Conservation (phyloP, 2,113 vertebrate species). For the Indicator indicator region DNA sequence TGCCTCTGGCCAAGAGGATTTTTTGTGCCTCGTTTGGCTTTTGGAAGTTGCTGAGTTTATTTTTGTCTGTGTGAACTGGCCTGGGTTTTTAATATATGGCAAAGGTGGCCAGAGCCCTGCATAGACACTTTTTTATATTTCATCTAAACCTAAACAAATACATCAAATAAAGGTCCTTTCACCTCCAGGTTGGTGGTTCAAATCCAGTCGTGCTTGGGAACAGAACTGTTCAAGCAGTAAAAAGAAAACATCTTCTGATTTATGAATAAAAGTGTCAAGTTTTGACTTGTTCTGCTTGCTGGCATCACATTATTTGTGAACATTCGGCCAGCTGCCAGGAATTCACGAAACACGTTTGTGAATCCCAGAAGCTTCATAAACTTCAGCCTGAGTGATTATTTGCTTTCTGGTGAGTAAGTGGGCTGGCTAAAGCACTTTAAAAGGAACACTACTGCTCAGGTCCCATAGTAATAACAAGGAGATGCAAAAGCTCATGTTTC, state of each 20-base stretch:
- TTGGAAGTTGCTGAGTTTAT: conserved; percentile 35
- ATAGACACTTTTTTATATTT: conserved; percentile 46
- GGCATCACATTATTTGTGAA: conserved; percentile 63
- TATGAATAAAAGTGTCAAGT: conserved; percentile 57
- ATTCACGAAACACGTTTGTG: conserved; percentile 53
- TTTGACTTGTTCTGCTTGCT: conserved; percentile 65
- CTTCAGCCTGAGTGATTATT: conserved; percentile 39
- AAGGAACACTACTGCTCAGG: background rate
- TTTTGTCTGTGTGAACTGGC: conserved; percentile 28
- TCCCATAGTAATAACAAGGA: background rate
- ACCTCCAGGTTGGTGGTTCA: conserved; percentile 57
- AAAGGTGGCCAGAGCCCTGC: conserved; percentile 13
- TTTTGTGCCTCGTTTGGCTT: conserved; percentile 17
- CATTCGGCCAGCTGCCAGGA: conserved; percentile 57
- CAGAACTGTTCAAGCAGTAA: conserved; percentile 49
- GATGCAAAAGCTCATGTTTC: background rate
- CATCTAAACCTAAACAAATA: conserved; percentile 49
- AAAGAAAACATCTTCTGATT: conserved; percentile 61
- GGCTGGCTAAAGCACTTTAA: background rate
- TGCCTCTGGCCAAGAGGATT: background rate
- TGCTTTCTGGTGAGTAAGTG: conserved; percentile 42
- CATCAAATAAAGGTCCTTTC: conserved; percentile 54
- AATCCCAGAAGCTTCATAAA: conserved; percentile 67
- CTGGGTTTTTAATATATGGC: conserved; percentile 43
- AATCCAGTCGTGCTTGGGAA: conserved; percentile 54